phyloP scores from a whole-genome alignment of 2,888 invertebrate species.

The Tetropium fuscum region DNA sequence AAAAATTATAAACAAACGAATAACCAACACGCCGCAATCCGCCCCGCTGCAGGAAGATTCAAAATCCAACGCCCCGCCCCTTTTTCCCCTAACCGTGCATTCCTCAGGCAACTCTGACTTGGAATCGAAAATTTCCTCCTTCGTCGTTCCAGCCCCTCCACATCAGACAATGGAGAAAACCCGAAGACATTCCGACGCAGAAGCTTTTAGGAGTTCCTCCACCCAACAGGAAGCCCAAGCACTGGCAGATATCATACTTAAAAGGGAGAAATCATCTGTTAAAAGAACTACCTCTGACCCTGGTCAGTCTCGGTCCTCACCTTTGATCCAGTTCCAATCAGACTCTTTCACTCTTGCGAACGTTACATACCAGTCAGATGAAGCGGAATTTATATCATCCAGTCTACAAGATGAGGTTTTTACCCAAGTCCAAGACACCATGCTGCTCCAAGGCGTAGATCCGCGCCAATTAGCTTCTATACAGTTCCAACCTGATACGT shows the following conservation, averaged over 20 bases:
- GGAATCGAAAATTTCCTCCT: conserved; percentile 66
- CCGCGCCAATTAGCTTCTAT: conserved; percentile 70
- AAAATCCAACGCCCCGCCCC: conserved; percentile 64
- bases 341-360: conserved; percentile 73
- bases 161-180: conserved; percentile 55
- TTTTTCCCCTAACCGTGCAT: conserved; percentile 64
- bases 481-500: conserved; percentile 64
- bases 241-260: conserved; percentile 80
- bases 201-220: conserved; percentile 62
- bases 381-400: conserved; percentile 73
- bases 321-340: conserved; percentile 72
- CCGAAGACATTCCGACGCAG: conserved; percentile 71
- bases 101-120: conserved; percentile 60
- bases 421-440: conserved; percentile 77
- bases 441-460: conserved; percentile 75
- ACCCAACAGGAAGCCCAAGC: conserved; percentile 80
- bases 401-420: conserved; percentile 83
- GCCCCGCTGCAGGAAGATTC: conserved; percentile 51
- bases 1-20: conserved; percentile 90
- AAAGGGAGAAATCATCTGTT: conserved; percentile 78
- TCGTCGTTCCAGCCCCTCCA: conserved; percentile 72
- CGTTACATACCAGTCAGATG: conserved; percentile 74
- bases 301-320: conserved; percentile 67
- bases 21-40: conserved; percentile 64
- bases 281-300: conserved; percentile 82